Evolutionary conservation across 2,113 vertebrate species (phyloP), one percentile per base, ranked within the genome.

Genomic region (Dipodomys stephensi): DNA sequence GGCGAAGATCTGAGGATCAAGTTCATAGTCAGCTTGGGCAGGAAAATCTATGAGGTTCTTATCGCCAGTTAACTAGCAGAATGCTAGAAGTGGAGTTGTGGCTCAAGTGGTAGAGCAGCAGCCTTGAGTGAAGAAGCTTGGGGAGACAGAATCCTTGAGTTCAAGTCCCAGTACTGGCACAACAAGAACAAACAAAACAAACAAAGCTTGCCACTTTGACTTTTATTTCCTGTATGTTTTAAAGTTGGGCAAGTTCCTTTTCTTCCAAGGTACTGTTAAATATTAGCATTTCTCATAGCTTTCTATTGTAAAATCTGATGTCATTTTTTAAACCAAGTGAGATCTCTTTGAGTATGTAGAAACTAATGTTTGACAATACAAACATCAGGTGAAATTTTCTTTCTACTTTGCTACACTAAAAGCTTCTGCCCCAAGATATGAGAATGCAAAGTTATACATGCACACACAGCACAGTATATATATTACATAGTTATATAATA

Each of bases 181-280:
- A 65, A 65, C 53, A 19, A 57, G 15, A 57, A 11, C 53, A 57
- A 13, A 57, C 53, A 57, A 57, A 57, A 28, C 28, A 53, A 15
- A 28, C 12, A 62, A 73, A 22, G 25, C 35, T 30, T 10, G 25
- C 22, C 15, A 57, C 13, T 69, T 30, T 69, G 57, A 9, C n/a
- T 83, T 84, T 92, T 77, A 32, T 94, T 93, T 94, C 44, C n/a
- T 57, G 82, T 87, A 9, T 67, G n/a, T 44, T 92, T 87, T 86
- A 85, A 92, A 77, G 57, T 87, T 92, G 16, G 6, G 5, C 32
- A 30, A 72, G 12, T 57, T 84, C 92, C n/a, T 83, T 7, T 90
- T 89, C 19, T 10, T 87, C 64, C 20, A 60, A 3, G 25, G 4
- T 72, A 84, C 49, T 90, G 20, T 92, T 88, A 81, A 87, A 78